Conservation (phyloP, 2,797 vertebrate genomes). For the Myotis myotis region DNA sequence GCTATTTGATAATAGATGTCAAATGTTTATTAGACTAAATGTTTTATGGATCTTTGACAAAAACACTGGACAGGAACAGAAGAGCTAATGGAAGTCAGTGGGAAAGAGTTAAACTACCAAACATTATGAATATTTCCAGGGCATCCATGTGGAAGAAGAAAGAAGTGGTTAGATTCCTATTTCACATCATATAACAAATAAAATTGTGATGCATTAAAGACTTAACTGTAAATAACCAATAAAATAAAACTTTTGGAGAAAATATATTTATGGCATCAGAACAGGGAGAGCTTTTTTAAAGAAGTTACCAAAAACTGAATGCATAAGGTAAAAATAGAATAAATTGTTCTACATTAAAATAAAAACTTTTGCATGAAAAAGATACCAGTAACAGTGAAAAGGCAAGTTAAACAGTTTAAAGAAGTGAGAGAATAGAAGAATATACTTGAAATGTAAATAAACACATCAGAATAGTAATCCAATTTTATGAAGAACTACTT, state of each 20-base stretch:
- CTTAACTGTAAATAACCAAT: background rate
- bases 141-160: background rate
- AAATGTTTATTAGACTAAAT: constrained; percentile 50
- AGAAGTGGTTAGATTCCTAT: background rate
- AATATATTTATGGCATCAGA: background rate
- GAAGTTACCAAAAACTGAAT: background rate
- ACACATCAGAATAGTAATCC: background rate
- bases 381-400: background rate
- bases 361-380: background rate
- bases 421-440: background rate
- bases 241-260: background rate
- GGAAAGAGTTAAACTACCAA: background rate
- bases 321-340: background rate
- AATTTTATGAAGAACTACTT: background rate
- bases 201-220: background rate
- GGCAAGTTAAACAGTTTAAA: background rate
- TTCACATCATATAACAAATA: background rate
- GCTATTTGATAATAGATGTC: background rate
- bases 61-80: background rate
- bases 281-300: background rate
- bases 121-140: background rate
- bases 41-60: constrained; percentile 15
- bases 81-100: background rate
- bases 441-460: constrained; percentile 34
- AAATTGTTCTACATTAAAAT: background rate